Base-by-base conservation (phyloP, 2,113 vertebrate species). In the Regulus satrapa region DNA sequence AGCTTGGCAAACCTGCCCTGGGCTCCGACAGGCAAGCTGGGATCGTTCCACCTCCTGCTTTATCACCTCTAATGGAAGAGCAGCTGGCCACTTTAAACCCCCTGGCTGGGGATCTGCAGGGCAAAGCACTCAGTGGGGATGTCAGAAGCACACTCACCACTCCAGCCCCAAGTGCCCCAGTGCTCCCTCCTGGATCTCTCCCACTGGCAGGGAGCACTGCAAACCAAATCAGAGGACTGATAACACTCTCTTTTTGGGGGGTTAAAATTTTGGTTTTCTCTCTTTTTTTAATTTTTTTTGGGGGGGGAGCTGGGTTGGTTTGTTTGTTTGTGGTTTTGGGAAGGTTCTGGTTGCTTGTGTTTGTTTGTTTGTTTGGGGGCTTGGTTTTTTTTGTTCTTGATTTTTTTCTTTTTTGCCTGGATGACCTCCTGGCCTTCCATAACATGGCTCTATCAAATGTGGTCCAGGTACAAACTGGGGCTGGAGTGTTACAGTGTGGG, bases 41-140 rank as follows among this genome's bases (percentile, higher is more conserved):
- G 85, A 88, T 59, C 0, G 1, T 90, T 95, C 82, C 63, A 83
- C 76, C 78, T 74, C 69, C 59, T 67, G 59, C 59, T 71, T 95
- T 95, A 85, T 92, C 94, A 90, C 96, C 92, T 92, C 43, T 93
- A 96, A 96, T 83, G 75, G 90, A 88, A 62, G 68, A 93, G 78
- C 94, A 96, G 92, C 78, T 82, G 90, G 59, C 40, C 82, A 32
- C 58, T 77, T 88, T 52, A 58, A 49, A 69, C 19, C 19, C 46
- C 73, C 59, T 77, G 90, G 75, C 74, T 59, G 62, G 43, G 48
- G 41, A 32, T 84, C 49, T 63, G 52, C 66, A 88, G 85, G 71
- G 81, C 40, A 72, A 73, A 92, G 28, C 1, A 0, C 43, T 91
- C 38, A 45, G 52, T 15, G 5, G 36, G 0, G 2, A 19, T 15